Evolutionary conservation across 2,797 vertebrate species (phyloP).

Genomic region (Euthynnus affinis): DNA sequence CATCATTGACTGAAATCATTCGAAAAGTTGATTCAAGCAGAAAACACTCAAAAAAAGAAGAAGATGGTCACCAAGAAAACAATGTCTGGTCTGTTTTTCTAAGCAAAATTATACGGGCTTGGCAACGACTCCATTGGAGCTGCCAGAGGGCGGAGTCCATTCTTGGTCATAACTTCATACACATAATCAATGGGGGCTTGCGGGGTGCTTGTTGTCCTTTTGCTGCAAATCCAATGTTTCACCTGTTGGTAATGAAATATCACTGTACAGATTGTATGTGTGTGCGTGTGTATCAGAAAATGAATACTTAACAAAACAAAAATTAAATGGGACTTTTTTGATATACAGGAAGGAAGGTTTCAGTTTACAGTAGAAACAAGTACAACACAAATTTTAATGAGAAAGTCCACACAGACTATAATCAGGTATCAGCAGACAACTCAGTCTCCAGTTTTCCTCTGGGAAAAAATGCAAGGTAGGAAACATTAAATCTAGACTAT

Average conservation of each 20-base stretch:
- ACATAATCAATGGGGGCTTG: background rate
- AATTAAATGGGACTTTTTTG: too few relatives aligned
- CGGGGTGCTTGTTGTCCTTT: fast-evolving
- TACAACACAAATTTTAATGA: too few relatives aligned
- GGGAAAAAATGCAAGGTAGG: too few relatives aligned
- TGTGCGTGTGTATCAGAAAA: too few relatives aligned
- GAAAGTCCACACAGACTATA: background rate
- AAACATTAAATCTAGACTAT: too few relatives aligned
- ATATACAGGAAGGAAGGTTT: too few relatives aligned
- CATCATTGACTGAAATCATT: background rate
- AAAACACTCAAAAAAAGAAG: background rate
- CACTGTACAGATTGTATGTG: background rate
- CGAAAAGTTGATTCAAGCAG: background rate
- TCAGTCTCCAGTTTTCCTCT: too few relatives aligned
- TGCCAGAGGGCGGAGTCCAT: fast-evolving
- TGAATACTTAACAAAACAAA: too few relatives aligned
- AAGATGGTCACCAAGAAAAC: background rate
- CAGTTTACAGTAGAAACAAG: too few relatives aligned
- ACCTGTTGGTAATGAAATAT: constrained; percentile 43
- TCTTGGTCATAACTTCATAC: constrained; percentile 63
- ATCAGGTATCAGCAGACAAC: background rate
- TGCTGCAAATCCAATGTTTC: background rate
- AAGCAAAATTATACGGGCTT: fast-evolving
- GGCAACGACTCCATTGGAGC: background rate
- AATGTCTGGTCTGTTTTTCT: background rate